Percentiles rank a stretch among this genome's conserved stretches.
Conservation (phyloP, 2,797 vertebrate species). For the Oryzias dopingdopingensis region DNA sequence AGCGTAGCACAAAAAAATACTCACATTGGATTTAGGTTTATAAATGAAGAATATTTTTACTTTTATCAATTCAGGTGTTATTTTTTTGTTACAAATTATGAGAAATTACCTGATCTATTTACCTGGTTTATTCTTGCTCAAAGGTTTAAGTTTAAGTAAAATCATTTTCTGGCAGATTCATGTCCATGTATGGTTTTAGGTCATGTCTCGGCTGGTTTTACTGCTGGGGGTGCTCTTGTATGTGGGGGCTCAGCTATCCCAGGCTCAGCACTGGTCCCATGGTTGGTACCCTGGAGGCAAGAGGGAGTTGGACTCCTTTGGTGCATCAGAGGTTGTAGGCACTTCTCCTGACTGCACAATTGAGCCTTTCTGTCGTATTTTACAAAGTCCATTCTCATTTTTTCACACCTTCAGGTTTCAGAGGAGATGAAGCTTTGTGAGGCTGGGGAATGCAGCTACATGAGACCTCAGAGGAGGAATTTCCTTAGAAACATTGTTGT, state of each 20-base stretch:
- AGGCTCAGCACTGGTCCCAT: constrained; percentile 88
- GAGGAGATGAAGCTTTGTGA: constrained; percentile 84
- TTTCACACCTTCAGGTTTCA: constrained; percentile 69
- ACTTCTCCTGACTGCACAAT: neutral
- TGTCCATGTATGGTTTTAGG: too few species aligned
- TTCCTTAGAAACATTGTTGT: constrained; percentile 79
- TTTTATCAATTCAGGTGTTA: too few species aligned
- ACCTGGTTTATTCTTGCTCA: too few species aligned
- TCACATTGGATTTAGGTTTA: too few species aligned
- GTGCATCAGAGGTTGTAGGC: constrained; percentile 71
- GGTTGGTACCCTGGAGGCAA: constrained; percentile 90
- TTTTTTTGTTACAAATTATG: too few species aligned
- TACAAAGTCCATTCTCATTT: neutral
- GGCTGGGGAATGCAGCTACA: constrained; percentile 79
- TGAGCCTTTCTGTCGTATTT: neutral
- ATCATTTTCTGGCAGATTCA: too few species aligned
- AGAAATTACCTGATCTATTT: too few species aligned
- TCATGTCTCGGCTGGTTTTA: constrained; percentile 74
- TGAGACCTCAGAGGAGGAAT: constrained; percentile 77
- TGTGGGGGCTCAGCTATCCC: constrained; percentile 69
- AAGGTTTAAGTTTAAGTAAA: too few species aligned
- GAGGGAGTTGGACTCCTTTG: constrained; percentile 72
- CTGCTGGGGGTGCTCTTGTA: constrained; percentile 75
- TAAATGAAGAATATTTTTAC: too few species aligned
- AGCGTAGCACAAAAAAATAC: too few species aligned